Conservation (phyloP, 2,797 vertebrate genomes). For the Siniperca scherzeri region DNA sequence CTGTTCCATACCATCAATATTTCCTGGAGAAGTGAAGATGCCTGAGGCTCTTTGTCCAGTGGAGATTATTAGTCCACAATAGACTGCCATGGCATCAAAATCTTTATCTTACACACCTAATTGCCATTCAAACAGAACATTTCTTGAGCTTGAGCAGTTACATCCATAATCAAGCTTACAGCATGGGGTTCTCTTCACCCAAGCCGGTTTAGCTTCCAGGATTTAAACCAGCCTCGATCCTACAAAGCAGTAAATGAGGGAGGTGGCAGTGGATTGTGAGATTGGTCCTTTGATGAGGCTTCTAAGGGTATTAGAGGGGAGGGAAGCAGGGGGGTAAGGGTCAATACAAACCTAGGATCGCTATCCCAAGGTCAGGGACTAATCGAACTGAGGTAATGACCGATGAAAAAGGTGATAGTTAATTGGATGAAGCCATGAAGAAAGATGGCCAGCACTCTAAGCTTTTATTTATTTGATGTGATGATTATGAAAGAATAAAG, state of each 20-base stretch:
- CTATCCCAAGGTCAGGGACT: constrained; percentile 71
- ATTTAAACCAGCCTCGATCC: neutral
- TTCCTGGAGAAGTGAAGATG: constrained; percentile 12
- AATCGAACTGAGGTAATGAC: constrained; percentile 68
- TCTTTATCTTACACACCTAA: neutral
- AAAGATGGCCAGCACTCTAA: constrained; percentile 11
- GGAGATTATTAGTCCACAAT: constrained; percentile 16
- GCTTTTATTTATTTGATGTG: constrained; percentile 20
- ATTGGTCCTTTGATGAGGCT: constrained; percentile 59
- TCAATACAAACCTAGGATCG: constrained; percentile 70
- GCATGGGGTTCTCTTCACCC: neutral
- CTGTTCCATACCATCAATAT: constrained; percentile 6
- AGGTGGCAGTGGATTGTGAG: constrained; percentile 33
- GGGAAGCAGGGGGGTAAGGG: constrained; percentile 48
- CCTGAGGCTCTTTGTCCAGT: constrained; percentile 9
- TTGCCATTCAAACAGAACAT: neutral
- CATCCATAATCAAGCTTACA: neutral
- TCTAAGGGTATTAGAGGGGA: constrained; percentile 56
- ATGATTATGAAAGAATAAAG: constrained; percentile 18
- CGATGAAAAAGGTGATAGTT: constrained; percentile 51
- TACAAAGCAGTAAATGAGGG: constrained; percentile 21
- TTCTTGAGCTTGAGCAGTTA: neutral
- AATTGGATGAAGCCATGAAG: constrained; percentile 48
- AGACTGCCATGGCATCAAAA: neutral
- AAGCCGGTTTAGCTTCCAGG: constrained; percentile 20